Evolutionary conservation across 2,888 invertebrate genomes (phyloP).

Genomic region (Gortyna flavago): DNA sequence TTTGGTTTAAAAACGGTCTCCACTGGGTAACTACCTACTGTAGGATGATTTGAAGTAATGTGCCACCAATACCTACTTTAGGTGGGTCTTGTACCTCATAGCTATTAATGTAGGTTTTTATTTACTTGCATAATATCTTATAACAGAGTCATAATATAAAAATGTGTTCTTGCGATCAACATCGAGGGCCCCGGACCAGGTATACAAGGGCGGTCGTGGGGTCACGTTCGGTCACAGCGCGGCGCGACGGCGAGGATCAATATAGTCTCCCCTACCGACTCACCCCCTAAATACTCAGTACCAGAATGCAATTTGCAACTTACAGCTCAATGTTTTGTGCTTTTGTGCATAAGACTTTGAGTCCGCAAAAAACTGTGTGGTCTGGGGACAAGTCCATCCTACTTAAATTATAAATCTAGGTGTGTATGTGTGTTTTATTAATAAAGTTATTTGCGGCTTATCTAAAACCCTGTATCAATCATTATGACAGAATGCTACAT

Average conservation of each 20-base stretch:
- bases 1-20: not conserved
- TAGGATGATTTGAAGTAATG: not conserved
- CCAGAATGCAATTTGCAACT: constrained; percentile 79
- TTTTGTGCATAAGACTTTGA: constrained; percentile 18
- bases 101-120: not conserved
- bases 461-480: not conserved
- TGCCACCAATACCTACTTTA: not conserved
- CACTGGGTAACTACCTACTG: not conserved
- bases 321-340: constrained; percentile 64
- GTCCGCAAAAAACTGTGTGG: not conserved
- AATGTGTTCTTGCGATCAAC: constrained; percentile 44
- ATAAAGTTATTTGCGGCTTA: not conserved
- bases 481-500: not conserved
- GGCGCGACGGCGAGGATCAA: constrained; percentile 87
- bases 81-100: not conserved
- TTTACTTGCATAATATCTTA: not conserved
- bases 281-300: constrained; percentile 68
- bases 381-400: not conserved
- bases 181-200: constrained; percentile 63
- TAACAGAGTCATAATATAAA: not conserved
- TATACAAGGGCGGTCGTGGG: constrained; percentile 80
- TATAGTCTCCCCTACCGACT: constrained; percentile 75
- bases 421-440: not conserved
- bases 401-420: not conserved
- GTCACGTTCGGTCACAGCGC: constrained; percentile 87